Percentiles rank a stretch among this genome's conserved stretches.
Conservation (phyloP, 2,888 invertebrate genomes). For the Brenthis hecate region DNA sequence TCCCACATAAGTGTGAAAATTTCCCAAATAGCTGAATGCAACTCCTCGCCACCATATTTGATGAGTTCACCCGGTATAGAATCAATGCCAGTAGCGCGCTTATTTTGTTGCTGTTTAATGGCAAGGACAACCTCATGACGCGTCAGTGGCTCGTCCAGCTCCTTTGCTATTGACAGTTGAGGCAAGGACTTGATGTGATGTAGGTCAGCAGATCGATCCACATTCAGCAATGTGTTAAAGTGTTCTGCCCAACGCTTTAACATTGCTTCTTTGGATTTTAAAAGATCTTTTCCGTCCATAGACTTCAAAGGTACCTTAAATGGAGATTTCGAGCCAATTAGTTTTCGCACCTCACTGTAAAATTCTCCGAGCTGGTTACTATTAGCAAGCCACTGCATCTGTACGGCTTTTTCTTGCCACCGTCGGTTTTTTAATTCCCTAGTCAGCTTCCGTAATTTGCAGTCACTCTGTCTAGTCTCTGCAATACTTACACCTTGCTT, state of each 20-base stretch:
- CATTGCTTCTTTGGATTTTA: no score
- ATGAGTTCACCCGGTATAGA: slow-evolving; percentile 32
- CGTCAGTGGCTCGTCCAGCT: slow-evolving; percentile 19
- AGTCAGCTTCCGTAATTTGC: slow-evolving; percentile 12
- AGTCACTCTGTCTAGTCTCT: slow-evolving; percentile 10
- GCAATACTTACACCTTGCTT: neutral
- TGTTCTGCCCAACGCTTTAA: no score
- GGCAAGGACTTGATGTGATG: no score
- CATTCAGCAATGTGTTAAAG: no score
- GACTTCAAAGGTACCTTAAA: no score
- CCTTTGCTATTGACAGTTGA: no score
- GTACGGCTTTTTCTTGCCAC: slow-evolving; percentile 33
- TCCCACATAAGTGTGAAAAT: no score
- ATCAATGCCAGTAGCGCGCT: slow-evolving; percentile 33
- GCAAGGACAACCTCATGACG: slow-evolving; percentile 28
- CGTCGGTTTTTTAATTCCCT: slow-evolving; percentile 30
- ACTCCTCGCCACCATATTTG: slow-evolving; percentile 35
- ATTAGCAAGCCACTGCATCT: slow-evolving; percentile 32
- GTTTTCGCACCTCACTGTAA: slow-evolving; percentile 24
- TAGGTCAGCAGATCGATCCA: no score
- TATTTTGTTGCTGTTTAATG: slow-evolving; percentile 32
- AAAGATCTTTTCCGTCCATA: no score
- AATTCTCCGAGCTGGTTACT: slow-evolving; percentile 33
- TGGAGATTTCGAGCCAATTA: slow-evolving; percentile 23
- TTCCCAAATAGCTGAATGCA: no score